Evolutionary conservation across 2,797 vertebrate genomes (phyloP).

Genomic region (Pseudomugil gertrudae): DNA sequence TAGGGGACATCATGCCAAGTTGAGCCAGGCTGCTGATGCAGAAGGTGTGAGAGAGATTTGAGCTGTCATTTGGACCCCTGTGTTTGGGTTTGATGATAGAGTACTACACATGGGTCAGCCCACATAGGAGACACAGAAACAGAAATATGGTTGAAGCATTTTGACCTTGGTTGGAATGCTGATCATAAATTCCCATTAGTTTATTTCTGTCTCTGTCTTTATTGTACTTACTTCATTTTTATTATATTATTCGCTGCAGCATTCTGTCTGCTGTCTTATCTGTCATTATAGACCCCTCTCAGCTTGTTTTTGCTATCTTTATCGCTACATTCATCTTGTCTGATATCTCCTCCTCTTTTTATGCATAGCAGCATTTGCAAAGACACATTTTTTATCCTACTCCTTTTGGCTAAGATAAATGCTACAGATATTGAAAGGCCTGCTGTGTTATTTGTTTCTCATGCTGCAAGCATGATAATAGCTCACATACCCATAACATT

Average conservation of each 20-base stretch:
- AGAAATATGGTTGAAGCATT: constrained; percentile 19
- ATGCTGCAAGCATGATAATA: constrained; percentile 49
- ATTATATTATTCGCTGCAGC: constrained; percentile 32
- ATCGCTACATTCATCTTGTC: constrained; percentile 69
- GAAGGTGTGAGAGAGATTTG: constrained; percentile 63
- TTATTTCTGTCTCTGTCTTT: constrained; percentile 24
- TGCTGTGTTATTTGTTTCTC: constrained; percentile 37
- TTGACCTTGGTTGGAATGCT: constrained; percentile 21
- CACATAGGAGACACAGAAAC: constrained; percentile 3
- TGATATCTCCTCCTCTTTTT: constrained; percentile 61
- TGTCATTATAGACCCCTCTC: constrained; percentile 48
- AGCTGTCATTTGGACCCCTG: constrained; percentile 67
- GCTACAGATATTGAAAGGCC: constrained; percentile 51
- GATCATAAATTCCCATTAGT: constrained; percentile 24
- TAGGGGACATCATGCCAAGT: constrained; percentile 74
- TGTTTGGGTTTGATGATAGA: constrained; percentile 65
- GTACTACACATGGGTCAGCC: constrained; percentile 42
- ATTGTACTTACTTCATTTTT: constrained; percentile 23
- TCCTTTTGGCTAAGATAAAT: constrained; percentile 57
- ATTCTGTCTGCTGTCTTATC: constrained; percentile 58
- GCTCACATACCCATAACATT: constrained; percentile 56
- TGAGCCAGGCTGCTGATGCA: constrained; percentile 70
- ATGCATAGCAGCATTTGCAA: constrained; percentile 48
- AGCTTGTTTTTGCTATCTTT: constrained; percentile 64
- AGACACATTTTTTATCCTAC: constrained; percentile 22